Evolutionary conservation across 2,113 vertebrate genomes (phyloP).

Genomic region (Recurvirostra avosetta): DNA sequence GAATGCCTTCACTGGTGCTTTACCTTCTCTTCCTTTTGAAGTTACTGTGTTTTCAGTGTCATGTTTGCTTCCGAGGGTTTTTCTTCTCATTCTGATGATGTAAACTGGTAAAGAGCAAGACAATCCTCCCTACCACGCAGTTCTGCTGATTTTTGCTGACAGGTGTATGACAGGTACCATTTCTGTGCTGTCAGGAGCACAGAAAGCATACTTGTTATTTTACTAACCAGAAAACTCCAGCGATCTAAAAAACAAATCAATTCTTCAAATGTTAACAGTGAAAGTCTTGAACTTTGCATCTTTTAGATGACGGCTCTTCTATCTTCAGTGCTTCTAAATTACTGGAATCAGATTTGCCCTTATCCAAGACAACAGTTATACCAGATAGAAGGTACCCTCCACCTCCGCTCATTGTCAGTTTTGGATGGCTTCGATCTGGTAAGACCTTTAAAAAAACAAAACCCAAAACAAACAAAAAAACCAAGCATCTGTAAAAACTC

Average conservation of each 20-base stretch:
- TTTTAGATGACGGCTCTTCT: conserved; percentile 86
- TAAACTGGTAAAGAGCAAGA: background rate
- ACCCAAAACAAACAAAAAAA: background rate
- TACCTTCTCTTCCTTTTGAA: background rate
- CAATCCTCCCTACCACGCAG: background rate
- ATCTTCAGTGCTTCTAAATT: conserved; percentile 29
- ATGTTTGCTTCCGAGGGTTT: background rate
- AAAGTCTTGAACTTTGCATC: conserved; percentile 78
- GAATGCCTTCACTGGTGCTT: background rate
- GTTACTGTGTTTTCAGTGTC: background rate
- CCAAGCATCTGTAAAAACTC: background rate
- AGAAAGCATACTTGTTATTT: background rate
- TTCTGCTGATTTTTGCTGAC: background rate
- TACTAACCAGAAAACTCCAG: background rate
- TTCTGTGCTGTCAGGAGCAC: background rate
- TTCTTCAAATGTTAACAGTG: conserved; percentile 57
- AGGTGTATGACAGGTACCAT: background rate
- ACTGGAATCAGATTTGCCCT: conserved; percentile 41
- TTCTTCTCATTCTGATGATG: background rate
- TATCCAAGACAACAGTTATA: conserved; percentile 80
- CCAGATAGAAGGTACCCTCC: conserved; percentile 93
- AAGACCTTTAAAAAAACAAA: conserved; percentile 79
- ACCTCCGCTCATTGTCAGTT: conserved; percentile 91
- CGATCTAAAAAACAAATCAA: conserved; percentile 1
- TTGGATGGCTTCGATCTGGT: conserved; percentile 92